Evolutionary conservation across 2,888 invertebrate genomes (phyloP).

Genomic region (Sicus ferrugineus): DNA sequence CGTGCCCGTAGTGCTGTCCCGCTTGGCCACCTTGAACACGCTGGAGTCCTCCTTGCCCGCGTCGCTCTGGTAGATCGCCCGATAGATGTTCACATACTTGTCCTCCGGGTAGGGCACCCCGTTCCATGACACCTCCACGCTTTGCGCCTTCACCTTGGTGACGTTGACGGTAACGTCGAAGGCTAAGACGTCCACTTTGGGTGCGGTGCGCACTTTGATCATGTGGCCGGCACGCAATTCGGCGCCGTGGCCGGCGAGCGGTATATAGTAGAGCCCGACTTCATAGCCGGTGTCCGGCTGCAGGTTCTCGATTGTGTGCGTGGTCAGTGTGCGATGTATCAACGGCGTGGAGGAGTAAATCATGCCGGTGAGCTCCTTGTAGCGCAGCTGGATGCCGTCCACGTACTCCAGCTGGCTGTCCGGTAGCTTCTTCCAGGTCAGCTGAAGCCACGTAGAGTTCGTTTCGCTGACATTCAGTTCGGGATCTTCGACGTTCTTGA

Average conservation of each 20-base stretch:
- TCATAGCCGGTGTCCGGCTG: constrained; percentile 83
- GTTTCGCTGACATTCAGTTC: constrained; percentile 76
- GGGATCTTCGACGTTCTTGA: constrained; percentile 73
- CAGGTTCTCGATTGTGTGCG: constrained; percentile 79
- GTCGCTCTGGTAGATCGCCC: constrained; percentile 83
- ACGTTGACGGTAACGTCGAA: constrained; percentile 83
- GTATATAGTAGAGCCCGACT: constrained; percentile 83
- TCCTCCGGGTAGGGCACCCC: constrained; percentile 90
- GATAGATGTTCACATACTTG: constrained; percentile 88
- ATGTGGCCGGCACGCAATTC: constrained; percentile 78
- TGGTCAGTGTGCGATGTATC: constrained; percentile 81
- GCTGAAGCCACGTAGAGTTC: constrained; percentile 79
- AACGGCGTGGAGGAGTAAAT: constrained; percentile 86
- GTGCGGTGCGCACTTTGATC: constrained; percentile 75
- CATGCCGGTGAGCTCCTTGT: constrained; percentile 81
- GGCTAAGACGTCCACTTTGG: constrained; percentile 78
- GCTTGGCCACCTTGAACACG: constrained; percentile 78
- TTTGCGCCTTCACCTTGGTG: constrained; percentile 77
- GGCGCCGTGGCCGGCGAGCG: constrained; percentile 80
- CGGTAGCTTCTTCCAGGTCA: constrained; percentile 83
- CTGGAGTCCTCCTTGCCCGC: constrained; percentile 77
- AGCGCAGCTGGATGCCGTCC: constrained; percentile 87
- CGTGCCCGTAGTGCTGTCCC: constrained; percentile 74
- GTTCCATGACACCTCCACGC: constrained; percentile 81
- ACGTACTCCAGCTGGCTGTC: constrained; percentile 84